Evolutionary conservation across 2,888 invertebrate genomes (phyloP).

Genomic region (Amblyteles armatorius): DNA sequence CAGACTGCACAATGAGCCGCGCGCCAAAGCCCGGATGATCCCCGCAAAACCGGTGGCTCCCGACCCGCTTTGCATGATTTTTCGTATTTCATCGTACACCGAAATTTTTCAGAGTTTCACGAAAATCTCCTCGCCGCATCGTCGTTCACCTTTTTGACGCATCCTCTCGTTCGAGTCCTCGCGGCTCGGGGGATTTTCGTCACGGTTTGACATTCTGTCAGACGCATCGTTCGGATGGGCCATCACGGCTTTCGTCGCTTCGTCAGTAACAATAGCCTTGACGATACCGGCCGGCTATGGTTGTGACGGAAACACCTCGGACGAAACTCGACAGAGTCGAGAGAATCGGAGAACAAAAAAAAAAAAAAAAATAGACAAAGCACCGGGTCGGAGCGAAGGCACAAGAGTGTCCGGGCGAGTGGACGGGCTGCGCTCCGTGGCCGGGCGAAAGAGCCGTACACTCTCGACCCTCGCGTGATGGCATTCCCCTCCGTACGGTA

Average conservation of each 20-base stretch:
- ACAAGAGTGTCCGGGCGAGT: slow-evolving; percentile 44
- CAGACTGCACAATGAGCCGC: slow-evolving; percentile 38
- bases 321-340: slow-evolving; percentile 11
- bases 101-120: neutral
- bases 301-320: neutral
- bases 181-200: slow-evolving; percentile 3
- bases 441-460: slow-evolving; percentile 59
- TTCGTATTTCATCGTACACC: neutral
- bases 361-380: slow-evolving; percentile 24
- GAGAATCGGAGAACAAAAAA: neutral
- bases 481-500: slow-evolving; percentile 81
- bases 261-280: slow-evolving; percentile 3
- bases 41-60: neutral
- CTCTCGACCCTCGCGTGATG: slow-evolving; percentile 81
- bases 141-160: neutral
- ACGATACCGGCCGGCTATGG: neutral
- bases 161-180: neutral
- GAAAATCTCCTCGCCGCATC: neutral
- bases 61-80: neutral
- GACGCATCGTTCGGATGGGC: neutral
- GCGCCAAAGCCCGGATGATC: slow-evolving; percentile 21
- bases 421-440: slow-evolving; percentile 38
- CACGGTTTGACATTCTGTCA: neutral
- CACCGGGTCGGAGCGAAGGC: slow-evolving; percentile 23
- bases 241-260: slow-evolving; percentile 11